Evolutionary conservation across 1,140 invertebrate genomes (phyloP), one percentile per base, ranked within the genome.

Genomic region (Brachionus sp.): DNA sequence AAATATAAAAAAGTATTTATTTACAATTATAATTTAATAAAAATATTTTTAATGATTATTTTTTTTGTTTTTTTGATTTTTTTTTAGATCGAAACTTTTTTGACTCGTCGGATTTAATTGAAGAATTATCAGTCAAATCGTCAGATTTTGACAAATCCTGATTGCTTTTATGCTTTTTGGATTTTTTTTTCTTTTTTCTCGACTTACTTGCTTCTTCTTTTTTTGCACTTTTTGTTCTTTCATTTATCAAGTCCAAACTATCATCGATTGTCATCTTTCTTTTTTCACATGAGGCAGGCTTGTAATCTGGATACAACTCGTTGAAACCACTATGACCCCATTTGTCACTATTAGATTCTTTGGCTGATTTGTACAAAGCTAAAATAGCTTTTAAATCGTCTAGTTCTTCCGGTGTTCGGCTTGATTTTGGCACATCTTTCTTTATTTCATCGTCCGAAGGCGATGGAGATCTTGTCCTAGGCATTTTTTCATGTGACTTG

Each of bases 331-430:
- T 80, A 35, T 80, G 77, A n/a, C 39, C 77, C 77, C 77, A 80
- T 80, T 66, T 80, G 62, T 80, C 77, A 66, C 3, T 62, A 37
- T 29, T 57, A 23, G 13, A 7, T 62, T 80, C 77, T 62, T 80
- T 80, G 6, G 77, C 77, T 3, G 77, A 57, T 62, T 80, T 80
- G 57, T 80, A 80, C 10, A 80, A 44, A n/a, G 77, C 77, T 39
- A 80, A 29, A 35, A 80, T 80, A 35, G 77, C 77, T 80, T 62
- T 80, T 42, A 80, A 80, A 44, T 80, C 77, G 13, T 80, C 77
- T 19, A 80, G n/a, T 62, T 80, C 77, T 39, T 80, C 77, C 4
- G 37, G 42, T 5, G 50, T 62, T 25, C 77, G n/a, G 19, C 57
- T 62, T 35, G 35, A 44, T 62, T 66, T 80, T 37, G 53, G 53